A percentile compares a stretch with the other conserved stretches of the same genome.
Evolutionary conservation across 2,113 vertebrate species (phyloP).

Genomic region (Tympanuchus pallidicinctus): DNA sequence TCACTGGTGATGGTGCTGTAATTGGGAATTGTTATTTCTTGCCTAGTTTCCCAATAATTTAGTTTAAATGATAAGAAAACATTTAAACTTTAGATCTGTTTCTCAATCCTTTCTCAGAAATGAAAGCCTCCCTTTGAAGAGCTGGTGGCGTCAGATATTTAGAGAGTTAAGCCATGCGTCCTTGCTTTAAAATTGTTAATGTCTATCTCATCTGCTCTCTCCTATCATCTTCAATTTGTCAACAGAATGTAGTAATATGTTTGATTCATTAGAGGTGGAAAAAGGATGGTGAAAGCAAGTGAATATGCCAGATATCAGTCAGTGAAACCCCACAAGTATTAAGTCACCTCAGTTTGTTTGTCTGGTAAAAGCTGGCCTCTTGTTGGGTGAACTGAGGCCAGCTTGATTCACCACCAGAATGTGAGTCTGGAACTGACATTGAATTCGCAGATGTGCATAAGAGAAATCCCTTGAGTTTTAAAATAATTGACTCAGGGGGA

Average conservation of each 20-base stretch:
- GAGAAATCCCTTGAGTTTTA: slow-evolving; percentile 69
- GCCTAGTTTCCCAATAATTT: not conserved
- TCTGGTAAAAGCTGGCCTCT: slow-evolving; percentile 68
- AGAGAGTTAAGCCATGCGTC: not conserved
- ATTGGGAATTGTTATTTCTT: not conserved
- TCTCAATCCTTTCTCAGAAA: not conserved
- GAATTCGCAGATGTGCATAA: slow-evolving; percentile 83
- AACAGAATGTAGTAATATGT: not conserved
- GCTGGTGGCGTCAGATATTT: not conserved
- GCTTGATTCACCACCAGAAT: slow-evolving; percentile 77
- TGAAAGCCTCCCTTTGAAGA: not conserved
- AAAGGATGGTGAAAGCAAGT: slow-evolving; percentile 53
- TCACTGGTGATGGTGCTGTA: not conserved
- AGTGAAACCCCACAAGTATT: slow-evolving; percentile 70
- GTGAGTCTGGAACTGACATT: slow-evolving; percentile 75
- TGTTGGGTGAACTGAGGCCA: slow-evolving; percentile 64
- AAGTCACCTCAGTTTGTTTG: slow-evolving; percentile 78
- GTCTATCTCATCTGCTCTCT: slow-evolving; percentile 58
- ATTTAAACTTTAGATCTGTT: not conserved
- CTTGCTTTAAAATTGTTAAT: not conserved
- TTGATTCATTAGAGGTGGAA: slow-evolving; percentile 33
- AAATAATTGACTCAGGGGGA: slow-evolving; percentile 41
- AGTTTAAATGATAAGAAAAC: not conserved
- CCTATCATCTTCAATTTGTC: slow-evolving; percentile 28
- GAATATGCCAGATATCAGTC: slow-evolving; percentile 59